phyloP scores from a whole-genome alignment of 2,888 invertebrate genomes.

The Sialis lutaria region DNA sequence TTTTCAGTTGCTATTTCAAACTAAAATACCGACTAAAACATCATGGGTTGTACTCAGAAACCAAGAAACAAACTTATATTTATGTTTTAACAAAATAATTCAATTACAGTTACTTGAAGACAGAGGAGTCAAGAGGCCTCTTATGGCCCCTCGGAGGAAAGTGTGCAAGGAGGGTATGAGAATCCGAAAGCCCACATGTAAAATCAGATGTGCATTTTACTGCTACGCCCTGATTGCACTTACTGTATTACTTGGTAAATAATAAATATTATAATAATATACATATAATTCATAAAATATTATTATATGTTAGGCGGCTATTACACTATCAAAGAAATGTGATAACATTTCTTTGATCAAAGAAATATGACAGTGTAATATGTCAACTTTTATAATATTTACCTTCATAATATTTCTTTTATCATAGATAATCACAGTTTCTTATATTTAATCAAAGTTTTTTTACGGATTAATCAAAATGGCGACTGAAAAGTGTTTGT shows the following conservation, averaged over 20 bases:
- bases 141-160: constrained; percentile 56
- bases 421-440: too few relatives aligned
- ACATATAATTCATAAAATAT: neutral
- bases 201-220: constrained; percentile 42
- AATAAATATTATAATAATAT: constrained; percentile 1
- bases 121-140: constrained; percentile 47
- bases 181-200: constrained; percentile 32
- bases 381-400: too few relatives aligned
- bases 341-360: too few relatives aligned
- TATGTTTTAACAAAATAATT: neutral
- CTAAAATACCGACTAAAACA: too few relatives aligned
- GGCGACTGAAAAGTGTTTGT: too few relatives aligned
- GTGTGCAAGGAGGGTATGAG: constrained; percentile 28
- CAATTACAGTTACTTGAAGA: constrained; percentile 39
- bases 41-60: too few relatives aligned
- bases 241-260: constrained; percentile 33
- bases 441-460: too few relatives aligned
- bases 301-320: neutral
- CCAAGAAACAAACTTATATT: neutral
- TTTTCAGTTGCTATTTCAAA: neutral
- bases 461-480: too few relatives aligned
- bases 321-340: too few relatives aligned
- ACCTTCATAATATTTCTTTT: too few relatives aligned
- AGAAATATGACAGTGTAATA: too few relatives aligned
- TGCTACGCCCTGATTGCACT: constrained; percentile 45